Conservation (phyloP, 2,888 invertebrate species). For the Cloeon dipterum region DNA sequence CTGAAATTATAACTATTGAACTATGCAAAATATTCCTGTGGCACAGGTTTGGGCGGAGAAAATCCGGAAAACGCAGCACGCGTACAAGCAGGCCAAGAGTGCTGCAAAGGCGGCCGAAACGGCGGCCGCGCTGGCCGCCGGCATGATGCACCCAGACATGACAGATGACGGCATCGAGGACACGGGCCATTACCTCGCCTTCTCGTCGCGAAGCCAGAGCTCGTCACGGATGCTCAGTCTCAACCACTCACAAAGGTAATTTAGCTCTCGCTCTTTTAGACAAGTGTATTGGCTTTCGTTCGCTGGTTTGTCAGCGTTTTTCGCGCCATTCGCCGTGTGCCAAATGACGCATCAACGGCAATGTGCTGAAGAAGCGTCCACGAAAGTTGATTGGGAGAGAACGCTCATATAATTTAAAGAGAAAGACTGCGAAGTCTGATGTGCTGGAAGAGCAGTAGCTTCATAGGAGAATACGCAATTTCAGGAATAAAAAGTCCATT, state of each 20-base stretch:
- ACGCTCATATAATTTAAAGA: too few relatives aligned
- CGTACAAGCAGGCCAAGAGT: conserved; percentile 36
- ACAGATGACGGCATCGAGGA: conserved; percentile 10
- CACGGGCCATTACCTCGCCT: conserved; percentile 8
- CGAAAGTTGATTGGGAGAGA: too few relatives aligned
- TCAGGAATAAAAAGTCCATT: too few relatives aligned
- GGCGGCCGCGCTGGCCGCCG: conserved; percentile 10
- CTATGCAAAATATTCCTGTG: too few relatives aligned
- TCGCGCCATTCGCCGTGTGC: too few relatives aligned
- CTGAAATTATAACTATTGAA: background rate
- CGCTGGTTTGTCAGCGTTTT: too few relatives aligned
- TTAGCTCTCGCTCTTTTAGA: background rate
- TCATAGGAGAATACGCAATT: too few relatives aligned
- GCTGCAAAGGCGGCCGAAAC: conserved; percentile 12
- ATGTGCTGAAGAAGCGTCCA: too few relatives aligned
- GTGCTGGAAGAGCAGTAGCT: too few relatives aligned
- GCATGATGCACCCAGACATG: conserved; percentile 12
- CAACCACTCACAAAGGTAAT: conserved; percentile 18
- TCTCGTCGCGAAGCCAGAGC: conserved; percentile 14
- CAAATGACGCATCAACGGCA: too few relatives aligned
- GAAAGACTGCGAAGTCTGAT: too few relatives aligned
- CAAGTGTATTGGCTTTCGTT: too few relatives aligned
- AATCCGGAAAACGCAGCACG: conserved; percentile 46
- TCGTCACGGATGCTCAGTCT: conserved; percentile 17
- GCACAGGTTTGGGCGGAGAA: conserved; percentile 51